These are phyloP conservation scores for Drosophila equinoxialis DNA, from an alignment of 1,140 invertebrate species.

Conservation along the genomic window DNA sequence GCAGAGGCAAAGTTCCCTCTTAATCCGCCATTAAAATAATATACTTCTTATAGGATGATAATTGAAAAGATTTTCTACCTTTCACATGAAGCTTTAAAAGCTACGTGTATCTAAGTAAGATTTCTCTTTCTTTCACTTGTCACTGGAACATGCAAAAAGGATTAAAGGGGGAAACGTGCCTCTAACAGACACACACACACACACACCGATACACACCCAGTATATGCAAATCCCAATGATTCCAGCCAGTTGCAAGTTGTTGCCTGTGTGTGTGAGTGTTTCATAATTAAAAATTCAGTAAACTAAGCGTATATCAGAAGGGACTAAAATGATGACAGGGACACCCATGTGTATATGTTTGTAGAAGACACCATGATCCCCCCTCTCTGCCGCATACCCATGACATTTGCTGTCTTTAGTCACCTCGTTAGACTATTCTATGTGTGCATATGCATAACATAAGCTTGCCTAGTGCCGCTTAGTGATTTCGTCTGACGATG, in stretches of 20 bases:
- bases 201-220: not conserved
- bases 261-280: not conserved
- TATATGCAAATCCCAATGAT: not conserved
- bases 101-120: too few species aligned
- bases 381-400: not conserved
- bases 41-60: too few species aligned
- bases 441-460: not conserved
- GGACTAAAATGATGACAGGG: not conserved
- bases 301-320: not conserved
- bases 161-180: not conserved
- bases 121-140: too few species aligned
- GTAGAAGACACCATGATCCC: too few species aligned
- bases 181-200: not conserved
- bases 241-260: not conserved
- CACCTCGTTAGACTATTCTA: slow-evolving; percentile 7
- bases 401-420: not conserved
- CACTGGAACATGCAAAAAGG: too few species aligned
- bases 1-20: too few species aligned
- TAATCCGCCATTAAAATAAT: too few species aligned
- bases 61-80: too few species aligned
- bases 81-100: too few species aligned
- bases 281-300: slow-evolving; percentile 9
- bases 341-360: not conserved
- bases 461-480: not conserved
- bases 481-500: not conserved